Evolutionary conservation across 2,888 invertebrate genomes (phyloP).

Genomic region (Conops quadrifasciatus): DNA sequence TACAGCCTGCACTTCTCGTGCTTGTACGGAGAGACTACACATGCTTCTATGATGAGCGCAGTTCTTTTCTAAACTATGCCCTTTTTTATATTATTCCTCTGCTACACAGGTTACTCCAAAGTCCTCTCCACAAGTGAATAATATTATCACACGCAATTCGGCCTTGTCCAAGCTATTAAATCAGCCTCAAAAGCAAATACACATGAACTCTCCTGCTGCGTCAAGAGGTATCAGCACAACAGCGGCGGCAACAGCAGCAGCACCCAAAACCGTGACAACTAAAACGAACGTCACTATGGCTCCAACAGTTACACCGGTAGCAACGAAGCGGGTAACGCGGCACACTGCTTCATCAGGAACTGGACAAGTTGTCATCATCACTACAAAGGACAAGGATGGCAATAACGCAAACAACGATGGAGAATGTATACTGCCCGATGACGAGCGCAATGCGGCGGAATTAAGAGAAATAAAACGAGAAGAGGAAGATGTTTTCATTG

Average conservation of each 20-base stretch:
- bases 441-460: slow-evolving; percentile 16
- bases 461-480: slow-evolving; percentile 45
- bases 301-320: not conserved
- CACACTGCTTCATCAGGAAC: slow-evolving; percentile 28
- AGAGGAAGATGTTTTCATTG: slow-evolving; percentile 43
- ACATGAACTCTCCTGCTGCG: slow-evolving; percentile 6
- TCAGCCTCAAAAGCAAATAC: slow-evolving; percentile 29
- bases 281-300: not conserved
- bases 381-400: not conserved
- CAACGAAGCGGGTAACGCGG: slow-evolving; percentile 37
- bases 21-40: too few species aligned
- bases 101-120: slow-evolving; percentile 5
- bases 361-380: slow-evolving; percentile 38
- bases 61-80: too few species aligned
- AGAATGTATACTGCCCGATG: slow-evolving; percentile 41
- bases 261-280: slow-evolving; percentile 26
- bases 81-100: not conserved
- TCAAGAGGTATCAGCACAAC: not conserved
- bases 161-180: slow-evolving; percentile 9
- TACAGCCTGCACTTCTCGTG: too few species aligned
- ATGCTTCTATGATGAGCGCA: too few species aligned
- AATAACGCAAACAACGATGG: slow-evolving; percentile 19
- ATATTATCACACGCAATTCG: not conserved
- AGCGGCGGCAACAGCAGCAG: slow-evolving; percentile 17
- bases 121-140: not conserved